Base-by-base conservation (phyloP, 2,888 invertebrate genomes). In the Stramonita haemastoma region DNA sequence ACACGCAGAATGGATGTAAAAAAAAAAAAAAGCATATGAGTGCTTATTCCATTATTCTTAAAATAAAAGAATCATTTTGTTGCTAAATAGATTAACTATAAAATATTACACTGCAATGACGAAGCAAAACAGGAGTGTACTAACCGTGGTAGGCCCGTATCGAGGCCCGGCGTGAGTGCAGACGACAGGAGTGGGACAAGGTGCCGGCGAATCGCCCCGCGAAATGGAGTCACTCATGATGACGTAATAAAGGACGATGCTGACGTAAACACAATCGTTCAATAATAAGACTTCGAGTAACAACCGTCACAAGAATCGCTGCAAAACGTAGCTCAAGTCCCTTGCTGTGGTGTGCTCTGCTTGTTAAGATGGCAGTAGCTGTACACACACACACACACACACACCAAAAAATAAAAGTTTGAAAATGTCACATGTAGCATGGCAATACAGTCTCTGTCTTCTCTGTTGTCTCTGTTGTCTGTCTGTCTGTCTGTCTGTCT, bases 121-220 rank as follows among this genome's bases (percentile, higher is more conserved):
- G 46, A 46, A 46, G 8, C 46, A 46, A 8, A 8, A 46, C 46
- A 46, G 46, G 46, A 46, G 46, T 46, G 46, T 8, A 46, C 46
- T 46, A 46, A 46, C 46, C 46, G 46, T 17, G 46, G 29, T 85
- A 29, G 84, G 4, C 46, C 60, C 86, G 22, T 34, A 66, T 81
- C 85, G 79, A 56, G 57, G 86, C 6, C 79, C 88, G 6, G 81
- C 60, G 70, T 86, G 89, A 5, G 90, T 88, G 32, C 90, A 90
- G 26, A 87, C 90, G 19, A 89, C 90, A 36, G 90, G 89, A 0
- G 90, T 89, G 22, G 89, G 89, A 77, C 90, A 90, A 8, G 66
- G 26, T 15, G 83, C 46, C 46, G 46, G 46, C 2, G 46, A 13
- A 15, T 89, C 89, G 60, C 73, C 84, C 22, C 77, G 26, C 79